These are phyloP conservation scores for Lordiphosa fenestrarum DNA, from an alignment of 2,888 invertebrate genomes.

Conservation along the genomic window DNA sequence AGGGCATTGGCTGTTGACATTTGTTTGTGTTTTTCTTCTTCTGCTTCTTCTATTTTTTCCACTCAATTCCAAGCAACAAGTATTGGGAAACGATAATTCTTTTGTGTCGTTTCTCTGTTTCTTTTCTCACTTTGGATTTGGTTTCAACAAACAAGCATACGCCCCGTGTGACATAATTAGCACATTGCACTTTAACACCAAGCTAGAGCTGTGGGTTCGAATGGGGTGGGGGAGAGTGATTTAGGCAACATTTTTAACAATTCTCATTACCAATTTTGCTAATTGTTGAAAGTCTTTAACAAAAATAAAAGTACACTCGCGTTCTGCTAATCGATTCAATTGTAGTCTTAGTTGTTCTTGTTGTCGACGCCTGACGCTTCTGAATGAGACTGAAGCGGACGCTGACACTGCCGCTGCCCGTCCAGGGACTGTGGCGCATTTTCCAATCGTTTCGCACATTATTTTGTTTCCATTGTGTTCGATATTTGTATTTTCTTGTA, in stretches of 20 bases:
- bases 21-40: slow-evolving; percentile 16
- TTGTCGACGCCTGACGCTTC: slow-evolving; percentile 66
- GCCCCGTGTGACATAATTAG: slow-evolving; percentile 66
- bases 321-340: slow-evolving; percentile 72
- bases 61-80: slow-evolving; percentile 23
- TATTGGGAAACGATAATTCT: slow-evolving; percentile 24
- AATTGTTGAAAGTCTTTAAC: not conserved
- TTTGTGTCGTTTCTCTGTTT: slow-evolving; percentile 19
- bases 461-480: slow-evolving; percentile 75
- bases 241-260: too few relatives aligned
- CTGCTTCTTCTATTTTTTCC: not conserved
- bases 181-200: slow-evolving; percentile 64
- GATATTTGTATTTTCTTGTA: slow-evolving; percentile 73
- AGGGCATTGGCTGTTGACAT: slow-evolving; percentile 38
- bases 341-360: slow-evolving; percentile 45
- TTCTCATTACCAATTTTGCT: not conserved
- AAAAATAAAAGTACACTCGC: slow-evolving; percentile 12
- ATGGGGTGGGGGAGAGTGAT: too few relatives aligned
- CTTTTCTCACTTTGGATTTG: slow-evolving; percentile 30
- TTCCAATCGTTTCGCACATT: slow-evolving; percentile 74
- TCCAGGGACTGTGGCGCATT: slow-evolving; percentile 56
- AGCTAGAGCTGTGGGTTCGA: slow-evolving; percentile 1
- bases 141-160: slow-evolving; percentile 46
- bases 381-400: slow-evolving; percentile 59
- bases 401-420: slow-evolving; percentile 53